phyloP scores from a whole-genome alignment of 1,140 invertebrate species.

The Drosophila ananassae region DNA sequence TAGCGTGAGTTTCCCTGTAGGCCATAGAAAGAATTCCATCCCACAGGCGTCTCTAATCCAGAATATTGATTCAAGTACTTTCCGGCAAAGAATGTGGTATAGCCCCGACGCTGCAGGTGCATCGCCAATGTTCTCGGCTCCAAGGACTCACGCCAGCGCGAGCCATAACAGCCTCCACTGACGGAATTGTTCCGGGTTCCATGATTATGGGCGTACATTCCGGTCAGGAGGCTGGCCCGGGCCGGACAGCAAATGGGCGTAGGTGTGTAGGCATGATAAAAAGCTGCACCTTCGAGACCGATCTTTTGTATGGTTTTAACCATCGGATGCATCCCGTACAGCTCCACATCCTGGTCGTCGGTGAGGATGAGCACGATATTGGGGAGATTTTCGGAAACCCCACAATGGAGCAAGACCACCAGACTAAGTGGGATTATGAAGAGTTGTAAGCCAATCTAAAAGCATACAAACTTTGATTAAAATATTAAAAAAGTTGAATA shows the following conservation, averaged over 20 bases:
- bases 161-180: constrained; percentile 90
- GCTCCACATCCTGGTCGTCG: constrained; percentile 93
- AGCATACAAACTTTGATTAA: background rate
- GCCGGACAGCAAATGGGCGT: constrained; percentile 95
- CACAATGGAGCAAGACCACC: background rate
- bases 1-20: constrained; percentile 94
- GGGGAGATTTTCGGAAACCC: constrained; percentile 67
- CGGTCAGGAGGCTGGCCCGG: constrained; percentile 93
- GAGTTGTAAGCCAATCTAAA: constrained; percentile 3
- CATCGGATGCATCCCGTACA: constrained; percentile 91
- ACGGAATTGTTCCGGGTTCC: constrained; percentile 91
- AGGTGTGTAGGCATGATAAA: constrained; percentile 91
- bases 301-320: constrained; percentile 87
- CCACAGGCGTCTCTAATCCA: constrained; percentile 88
- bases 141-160: constrained; percentile 87
- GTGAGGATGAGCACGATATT: constrained; percentile 93
- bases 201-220: constrained; percentile 94
- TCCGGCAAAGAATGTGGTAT: constrained; percentile 93
- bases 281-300: constrained; percentile 87
- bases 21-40: constrained; percentile 93
- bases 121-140: constrained; percentile 88
- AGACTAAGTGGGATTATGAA: background rate
- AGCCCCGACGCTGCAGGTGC: constrained; percentile 87
- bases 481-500: background rate
- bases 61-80: constrained; percentile 95